phyloP scores from a whole-genome alignment of 2,888 invertebrate genomes.

The Marronus borbonicus region DNA sequence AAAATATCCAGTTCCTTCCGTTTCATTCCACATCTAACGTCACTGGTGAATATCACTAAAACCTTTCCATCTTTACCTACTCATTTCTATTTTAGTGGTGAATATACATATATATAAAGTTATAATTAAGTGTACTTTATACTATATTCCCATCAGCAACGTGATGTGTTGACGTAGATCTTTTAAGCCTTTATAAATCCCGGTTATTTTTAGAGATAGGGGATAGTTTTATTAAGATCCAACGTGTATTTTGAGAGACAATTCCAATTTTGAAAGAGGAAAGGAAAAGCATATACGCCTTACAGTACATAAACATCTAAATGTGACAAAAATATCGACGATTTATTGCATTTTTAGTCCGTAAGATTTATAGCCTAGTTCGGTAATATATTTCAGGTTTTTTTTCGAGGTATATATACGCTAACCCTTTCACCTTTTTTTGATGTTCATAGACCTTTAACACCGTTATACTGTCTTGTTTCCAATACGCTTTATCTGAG shows the following conservation, averaged over 20 bases:
- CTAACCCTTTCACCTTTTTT: neutral
- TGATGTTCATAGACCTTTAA: conserved; percentile 1
- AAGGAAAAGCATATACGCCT: no score
- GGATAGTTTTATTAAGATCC: no score
- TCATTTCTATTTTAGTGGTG: neutral
- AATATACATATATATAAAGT: neutral
- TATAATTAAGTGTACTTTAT: no score
- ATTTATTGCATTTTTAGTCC: conserved; percentile 16
- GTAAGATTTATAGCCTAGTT: conserved; percentile 10
- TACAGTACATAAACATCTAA: neutral
- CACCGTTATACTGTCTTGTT: conserved; percentile 16
- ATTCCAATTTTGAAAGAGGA: no score
- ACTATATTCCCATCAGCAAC: no score
- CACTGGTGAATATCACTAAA: neutral
- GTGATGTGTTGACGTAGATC: no score
- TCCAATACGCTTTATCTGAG: conserved; percentile 7
- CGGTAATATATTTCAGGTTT: neutral
- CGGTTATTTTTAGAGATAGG: no score
- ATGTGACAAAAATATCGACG: conserved; percentile 18
- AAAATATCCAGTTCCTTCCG: neutral
- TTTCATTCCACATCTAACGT: neutral
- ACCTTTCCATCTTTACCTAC: neutral
- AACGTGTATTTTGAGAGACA: no score
- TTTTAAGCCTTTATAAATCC: no score
- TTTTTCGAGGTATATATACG: neutral